Percentiles rank a stretch among this genome's conserved stretches.
phyloP scores from a whole-genome alignment of 2,797 vertebrate species.

The Aselliscus stoliczkanus region DNA sequence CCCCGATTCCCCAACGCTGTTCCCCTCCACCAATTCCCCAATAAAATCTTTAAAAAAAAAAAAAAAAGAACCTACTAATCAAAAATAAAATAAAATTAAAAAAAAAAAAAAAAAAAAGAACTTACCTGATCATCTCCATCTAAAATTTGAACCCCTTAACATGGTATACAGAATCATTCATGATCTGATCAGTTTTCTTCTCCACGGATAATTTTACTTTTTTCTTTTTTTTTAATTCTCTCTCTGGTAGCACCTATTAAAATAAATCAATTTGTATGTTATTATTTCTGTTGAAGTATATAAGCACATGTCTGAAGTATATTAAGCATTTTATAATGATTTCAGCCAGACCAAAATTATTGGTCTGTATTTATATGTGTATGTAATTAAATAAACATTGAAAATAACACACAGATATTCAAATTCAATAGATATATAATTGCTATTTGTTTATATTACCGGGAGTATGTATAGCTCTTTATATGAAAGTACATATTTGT shows the following conservation, averaged over 20 bases:
- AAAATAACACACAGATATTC: background rate
- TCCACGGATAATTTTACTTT: background rate
- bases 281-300: background rate
- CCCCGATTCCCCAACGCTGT: no score
- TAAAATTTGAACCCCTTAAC: background rate
- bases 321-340: background rate
- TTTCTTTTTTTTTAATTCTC: background rate
- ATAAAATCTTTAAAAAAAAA: no score
- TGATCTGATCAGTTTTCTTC: background rate
- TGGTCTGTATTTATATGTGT: background rate
- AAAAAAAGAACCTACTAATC: no score
- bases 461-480: background rate
- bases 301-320: background rate
- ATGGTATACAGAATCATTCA: background rate
- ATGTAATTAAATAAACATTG: background rate
- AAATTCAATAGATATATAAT: background rate
- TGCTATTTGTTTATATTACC: background rate
- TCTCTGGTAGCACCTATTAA: background rate
- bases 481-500: background rate
- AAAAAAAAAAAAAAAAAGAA: no score
- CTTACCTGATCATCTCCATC: background rate
- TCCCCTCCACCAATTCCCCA: no score
- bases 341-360: background rate
- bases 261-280: background rate
- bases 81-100: no score